Conservation (phyloP, 1,140 invertebrate genomes). For the Ceratina japonica region DNA sequence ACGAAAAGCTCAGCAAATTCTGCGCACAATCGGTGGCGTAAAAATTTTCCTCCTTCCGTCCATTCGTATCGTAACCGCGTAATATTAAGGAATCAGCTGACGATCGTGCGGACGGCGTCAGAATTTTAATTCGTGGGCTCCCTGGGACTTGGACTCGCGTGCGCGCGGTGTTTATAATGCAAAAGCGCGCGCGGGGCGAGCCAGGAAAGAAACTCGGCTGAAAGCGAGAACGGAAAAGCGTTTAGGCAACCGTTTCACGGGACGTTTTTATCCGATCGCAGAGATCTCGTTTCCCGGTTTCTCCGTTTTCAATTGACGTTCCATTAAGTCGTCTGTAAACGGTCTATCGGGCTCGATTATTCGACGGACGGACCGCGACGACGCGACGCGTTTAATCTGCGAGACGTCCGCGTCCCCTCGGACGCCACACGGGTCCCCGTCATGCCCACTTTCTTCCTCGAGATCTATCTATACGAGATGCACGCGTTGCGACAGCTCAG, state of each 20-base stretch:
- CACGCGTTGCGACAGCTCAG: not conserved
- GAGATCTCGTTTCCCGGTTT: conserved; percentile 8
- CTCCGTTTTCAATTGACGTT: conserved; percentile 9
- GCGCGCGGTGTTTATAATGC: not conserved
- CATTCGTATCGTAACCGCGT: not conserved
- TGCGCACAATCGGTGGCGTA: not conserved
- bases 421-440: too few relatives aligned
- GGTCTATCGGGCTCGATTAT: conserved; percentile 35
- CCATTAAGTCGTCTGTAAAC: conserved; percentile 5
- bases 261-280: too few relatives aligned
- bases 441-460: not conserved
- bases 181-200: not conserved
- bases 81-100: conserved; percentile 12
- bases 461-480: not conserved
- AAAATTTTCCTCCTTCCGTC: not conserved
- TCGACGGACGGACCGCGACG: conserved; percentile 9
- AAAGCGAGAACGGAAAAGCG: conserved; percentile 3
- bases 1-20: not conserved
- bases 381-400: not conserved
- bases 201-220: not conserved
- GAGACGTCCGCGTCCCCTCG: not conserved
- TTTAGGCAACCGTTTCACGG: not conserved
- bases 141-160: not conserved
- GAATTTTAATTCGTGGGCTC: conserved; percentile 27
- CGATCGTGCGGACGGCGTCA: not conserved